Conservation (phyloP, 2,113 vertebrate genomes). For the Ceyx melanurus region DNA sequence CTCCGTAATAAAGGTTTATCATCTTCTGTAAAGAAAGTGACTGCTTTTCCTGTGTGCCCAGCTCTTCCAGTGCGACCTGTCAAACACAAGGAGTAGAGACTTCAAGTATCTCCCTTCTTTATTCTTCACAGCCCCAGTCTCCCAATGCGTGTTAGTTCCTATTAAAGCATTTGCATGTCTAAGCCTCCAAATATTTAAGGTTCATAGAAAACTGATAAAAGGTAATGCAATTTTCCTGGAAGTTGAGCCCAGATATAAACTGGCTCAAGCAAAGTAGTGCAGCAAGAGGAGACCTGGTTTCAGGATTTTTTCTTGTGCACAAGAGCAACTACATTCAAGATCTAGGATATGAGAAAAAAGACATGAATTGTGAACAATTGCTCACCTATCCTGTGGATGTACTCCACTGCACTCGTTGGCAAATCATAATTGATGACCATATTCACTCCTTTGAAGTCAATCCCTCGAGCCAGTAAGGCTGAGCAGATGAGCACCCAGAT, state of each 20-base stretch:
- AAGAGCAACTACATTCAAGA: not conserved
- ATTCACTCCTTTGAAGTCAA: conserved; percentile 97
- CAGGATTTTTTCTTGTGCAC: not conserved
- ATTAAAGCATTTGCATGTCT: not conserved
- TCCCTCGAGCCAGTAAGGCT: conserved; percentile 91
- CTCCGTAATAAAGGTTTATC: conserved; percentile 94
- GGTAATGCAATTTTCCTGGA: not conserved
- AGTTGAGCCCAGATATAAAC: not conserved
- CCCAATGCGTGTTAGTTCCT: not conserved
- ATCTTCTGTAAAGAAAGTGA: conserved; percentile 97
- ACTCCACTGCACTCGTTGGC: conserved; percentile 92
- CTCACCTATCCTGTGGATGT: conserved; percentile 95
- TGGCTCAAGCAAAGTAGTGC: not conserved
- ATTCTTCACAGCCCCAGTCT: not conserved
- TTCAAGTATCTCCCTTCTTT: not conserved
- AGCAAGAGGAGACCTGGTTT: not conserved
- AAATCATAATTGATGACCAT: conserved; percentile 96
- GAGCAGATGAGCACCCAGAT: conserved; percentile 99
- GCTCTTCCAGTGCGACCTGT: conserved; percentile 95
- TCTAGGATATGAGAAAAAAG: not conserved
- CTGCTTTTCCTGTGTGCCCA: conserved; percentile 87
- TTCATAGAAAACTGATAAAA: not conserved
- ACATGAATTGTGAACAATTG: not conserved
- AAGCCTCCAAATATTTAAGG: not conserved
- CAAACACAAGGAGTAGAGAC: not conserved